Percentiles rank a stretch among this genome's conserved stretches.
These are phyloP conservation scores for Cacatua alba DNA, from an alignment of 2,113 vertebrate species.

Conservation along the genomic window DNA sequence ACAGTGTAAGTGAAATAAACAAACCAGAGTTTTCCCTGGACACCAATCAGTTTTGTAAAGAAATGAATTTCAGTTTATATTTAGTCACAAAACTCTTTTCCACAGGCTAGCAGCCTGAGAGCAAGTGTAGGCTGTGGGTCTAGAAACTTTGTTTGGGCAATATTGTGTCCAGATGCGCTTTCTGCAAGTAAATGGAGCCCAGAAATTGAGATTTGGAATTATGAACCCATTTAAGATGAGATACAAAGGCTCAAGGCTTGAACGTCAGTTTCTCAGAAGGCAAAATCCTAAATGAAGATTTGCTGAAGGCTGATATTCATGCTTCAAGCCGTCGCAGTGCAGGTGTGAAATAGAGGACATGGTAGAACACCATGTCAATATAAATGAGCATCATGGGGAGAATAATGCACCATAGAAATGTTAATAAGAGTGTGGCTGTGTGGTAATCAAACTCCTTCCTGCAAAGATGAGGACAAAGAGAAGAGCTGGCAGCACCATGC, in stretches of 20 bases:
- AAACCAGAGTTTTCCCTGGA: not conserved
- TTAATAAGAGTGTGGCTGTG: not conserved
- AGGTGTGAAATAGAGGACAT: not conserved
- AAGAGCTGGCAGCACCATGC: not conserved
- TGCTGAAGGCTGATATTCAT: not conserved
- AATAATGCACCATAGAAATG: fast-evolving
- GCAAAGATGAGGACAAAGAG: fast-evolving
- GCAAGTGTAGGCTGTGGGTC: not conserved
- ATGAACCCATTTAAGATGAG: not conserved
- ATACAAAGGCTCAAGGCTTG: not conserved
- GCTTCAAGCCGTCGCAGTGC: not conserved
- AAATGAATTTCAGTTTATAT: not conserved
- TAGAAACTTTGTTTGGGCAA: not conserved
- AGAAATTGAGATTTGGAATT: not conserved
- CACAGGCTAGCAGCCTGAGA: not conserved
- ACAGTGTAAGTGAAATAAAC: not conserved
- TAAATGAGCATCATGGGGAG: not conserved
- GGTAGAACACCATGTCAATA: fast-evolving
- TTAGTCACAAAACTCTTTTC: constrained; percentile 3
- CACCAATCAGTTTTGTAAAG: not conserved
- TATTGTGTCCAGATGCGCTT: not conserved
- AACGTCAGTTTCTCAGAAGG: not conserved
- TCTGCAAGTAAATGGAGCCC: not conserved
- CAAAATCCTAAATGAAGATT: not conserved
- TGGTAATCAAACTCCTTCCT: not conserved